Conservation (phyloP, 1,140 invertebrate species). For the Cotesia chilonis region DNA sequence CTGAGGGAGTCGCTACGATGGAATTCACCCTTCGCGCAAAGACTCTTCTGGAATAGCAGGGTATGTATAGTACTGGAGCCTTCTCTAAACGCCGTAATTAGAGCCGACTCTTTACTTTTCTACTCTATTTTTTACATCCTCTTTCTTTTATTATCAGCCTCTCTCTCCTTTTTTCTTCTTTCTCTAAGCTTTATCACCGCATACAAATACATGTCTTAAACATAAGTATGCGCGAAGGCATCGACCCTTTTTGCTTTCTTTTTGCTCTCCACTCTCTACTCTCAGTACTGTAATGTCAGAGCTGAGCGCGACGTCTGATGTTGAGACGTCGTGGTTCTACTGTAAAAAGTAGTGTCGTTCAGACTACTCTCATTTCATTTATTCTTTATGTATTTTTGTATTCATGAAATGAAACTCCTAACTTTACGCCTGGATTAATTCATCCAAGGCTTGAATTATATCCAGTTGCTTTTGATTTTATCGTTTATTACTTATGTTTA, state of each 20-base stretch:
- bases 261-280: neutral
- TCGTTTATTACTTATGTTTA: no score
- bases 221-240: constrained; percentile 10
- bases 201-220: constrained; percentile 26
- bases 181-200: constrained; percentile 4
- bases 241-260: neutral
- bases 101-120: constrained; percentile 47
- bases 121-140: constrained; percentile 8
- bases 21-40: constrained; percentile 45
- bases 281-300: neutral
- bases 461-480: no score
- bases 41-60: neutral
- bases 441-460: no score
- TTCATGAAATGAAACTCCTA: no score
- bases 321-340: constrained; percentile 7
- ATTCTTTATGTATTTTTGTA: no score
- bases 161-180: constrained; percentile 6
- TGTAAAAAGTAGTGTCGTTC: no score
- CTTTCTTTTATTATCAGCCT: constrained; percentile 18
- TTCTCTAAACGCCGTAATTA: constrained; percentile 59
- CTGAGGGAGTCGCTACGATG: constrained; percentile 42
- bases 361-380: no score
- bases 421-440: no score
- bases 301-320: neutral
- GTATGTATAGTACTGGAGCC: constrained; percentile 27